Evolutionary conservation across 2,888 invertebrate species (phyloP).

Genomic region (Chymomyza fuscimana): DNA sequence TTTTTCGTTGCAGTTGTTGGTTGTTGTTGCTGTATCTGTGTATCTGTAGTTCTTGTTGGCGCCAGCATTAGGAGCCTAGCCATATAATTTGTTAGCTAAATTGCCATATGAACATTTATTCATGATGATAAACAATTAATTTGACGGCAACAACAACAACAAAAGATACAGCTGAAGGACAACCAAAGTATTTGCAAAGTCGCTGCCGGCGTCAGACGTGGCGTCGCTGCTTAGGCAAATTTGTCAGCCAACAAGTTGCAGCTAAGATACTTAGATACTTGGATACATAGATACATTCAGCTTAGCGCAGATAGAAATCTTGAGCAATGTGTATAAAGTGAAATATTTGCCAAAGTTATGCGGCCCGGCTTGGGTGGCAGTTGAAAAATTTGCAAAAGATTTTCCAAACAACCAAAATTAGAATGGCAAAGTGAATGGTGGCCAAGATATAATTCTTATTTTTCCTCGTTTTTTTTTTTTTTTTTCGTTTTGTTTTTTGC

Average conservation of each 20-base stretch:
- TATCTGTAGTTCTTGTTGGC: slow-evolving; percentile 18
- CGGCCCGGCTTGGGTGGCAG: not conserved
- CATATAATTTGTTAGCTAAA: slow-evolving; percentile 58
- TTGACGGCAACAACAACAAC: not conserved
- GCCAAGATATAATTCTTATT: not conserved
- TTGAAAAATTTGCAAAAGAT: not conserved
- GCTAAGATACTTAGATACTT: not conserved
- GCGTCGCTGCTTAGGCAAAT: slow-evolving; percentile 3
- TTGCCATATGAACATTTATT: slow-evolving; percentile 54
- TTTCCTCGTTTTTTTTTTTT: not conserved
- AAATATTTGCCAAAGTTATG: slow-evolving; percentile 10
- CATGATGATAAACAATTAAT: slow-evolving; percentile 10
- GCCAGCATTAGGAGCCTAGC: slow-evolving; percentile 22
- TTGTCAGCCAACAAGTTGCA: not conserved
- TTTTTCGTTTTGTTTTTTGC: no score
- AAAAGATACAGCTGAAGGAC: not conserved
- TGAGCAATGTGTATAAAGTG: not conserved
- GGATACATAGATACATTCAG: not conserved
- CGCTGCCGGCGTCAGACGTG: not conserved
- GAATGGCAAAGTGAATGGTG: slow-evolving; percentile 31
- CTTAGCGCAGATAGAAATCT: not conserved
- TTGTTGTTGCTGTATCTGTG: no score
- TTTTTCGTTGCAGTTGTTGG: not conserved
- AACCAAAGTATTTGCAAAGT: no score
- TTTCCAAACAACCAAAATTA: slow-evolving; percentile 27